Evolutionary conservation across 2,888 invertebrate species (phyloP), one percentile per base, ranked within the genome.

Genomic region (Sphaerophoria taeniata): DNA sequence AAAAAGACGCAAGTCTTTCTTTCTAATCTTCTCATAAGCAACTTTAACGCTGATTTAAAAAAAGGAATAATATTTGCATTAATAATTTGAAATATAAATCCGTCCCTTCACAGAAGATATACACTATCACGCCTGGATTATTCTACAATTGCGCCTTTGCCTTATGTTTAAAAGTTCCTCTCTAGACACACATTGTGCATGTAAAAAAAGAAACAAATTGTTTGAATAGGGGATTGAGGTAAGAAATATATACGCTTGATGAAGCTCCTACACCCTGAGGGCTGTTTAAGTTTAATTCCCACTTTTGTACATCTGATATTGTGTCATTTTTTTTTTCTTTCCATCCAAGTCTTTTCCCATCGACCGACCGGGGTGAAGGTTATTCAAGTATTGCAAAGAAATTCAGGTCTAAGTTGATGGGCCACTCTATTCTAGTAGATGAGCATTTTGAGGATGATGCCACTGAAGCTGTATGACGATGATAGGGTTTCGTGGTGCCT

Each of bases 341-440:
- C 16, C 14, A 43, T 33, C 47, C 14, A 39, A 56, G 2, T 45
- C 24, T 75, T 53, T 73, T 78, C 45, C 70, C 33, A 24, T 24
- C 24, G 63, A 74, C 33, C 69, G 65, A 53, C 61, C 49, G 75
- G 79, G 78, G 84, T 84, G 84, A 84, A 84, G 84, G 84, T 84
- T 84, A 79, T 51, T 67, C 71, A 72, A 77, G 67, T 47, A 60
- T 67, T 49, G 60, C 65, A 45, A 61, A 47, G 47, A 65, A 31
- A 60, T 65, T 49, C 55, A 71, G 71, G 51, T 53, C 69, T 67
- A 61, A 36, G 67, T 43, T 55, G 65, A 67, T 51, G 65, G 51
- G 55, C 16, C 36, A 67, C 74, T 73, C 67, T 67, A 73, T 39
- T 60, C 39, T 69, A 69, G 24, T 2, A 24, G 76, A 76, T 76